Percentiles rank a stretch among this genome's conserved stretches.
These are phyloP conservation scores for Catostomus latipinnis DNA, from an alignment of 2,797 vertebrate species.

Conservation along the genomic window DNA sequence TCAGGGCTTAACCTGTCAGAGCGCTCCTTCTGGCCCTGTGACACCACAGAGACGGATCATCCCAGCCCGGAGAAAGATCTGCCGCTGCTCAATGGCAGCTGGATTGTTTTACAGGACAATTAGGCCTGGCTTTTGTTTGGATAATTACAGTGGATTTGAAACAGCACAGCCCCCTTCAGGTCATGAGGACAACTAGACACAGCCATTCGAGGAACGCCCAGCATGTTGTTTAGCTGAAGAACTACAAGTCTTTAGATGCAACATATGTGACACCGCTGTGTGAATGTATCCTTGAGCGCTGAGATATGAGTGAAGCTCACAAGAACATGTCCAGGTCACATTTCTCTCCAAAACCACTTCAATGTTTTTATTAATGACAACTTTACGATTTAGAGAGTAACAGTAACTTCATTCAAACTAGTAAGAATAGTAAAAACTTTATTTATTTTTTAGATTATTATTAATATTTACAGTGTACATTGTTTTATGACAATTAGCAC, in stretches of 20 bases:
- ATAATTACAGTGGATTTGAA: slow-evolving; percentile 67
- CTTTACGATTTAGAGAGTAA: too few species aligned
- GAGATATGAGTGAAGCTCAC: not conserved
- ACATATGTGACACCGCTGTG: slow-evolving; percentile 3
- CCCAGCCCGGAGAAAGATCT: slow-evolving; percentile 60
- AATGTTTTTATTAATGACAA: not conserved
- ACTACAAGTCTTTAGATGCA: slow-evolving; percentile 15
- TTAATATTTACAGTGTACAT: too few species aligned
- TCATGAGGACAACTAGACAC: slow-evolving; percentile 59
- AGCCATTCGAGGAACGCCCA: slow-evolving; percentile 45
- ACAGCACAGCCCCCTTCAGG: slow-evolving; percentile 46
- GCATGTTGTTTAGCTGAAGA: slow-evolving; percentile 24
- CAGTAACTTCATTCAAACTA: too few species aligned
- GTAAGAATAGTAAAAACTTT: too few species aligned
- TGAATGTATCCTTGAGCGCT: not conserved
- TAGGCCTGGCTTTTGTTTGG: slow-evolving; percentile 64
- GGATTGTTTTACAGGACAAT: slow-evolving; percentile 69
- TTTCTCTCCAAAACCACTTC: not conserved
- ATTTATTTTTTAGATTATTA: too few species aligned
- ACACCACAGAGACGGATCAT: slow-evolving; percentile 65
- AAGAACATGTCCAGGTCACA: not conserved
- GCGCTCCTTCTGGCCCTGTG: slow-evolving; percentile 59
- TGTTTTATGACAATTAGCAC: too few species aligned
- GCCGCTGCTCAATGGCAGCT: slow-evolving; percentile 57
- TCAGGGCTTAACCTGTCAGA: slow-evolving; percentile 61